These are phyloP conservation scores for Rosalia funebris DNA, from an alignment of 2,888 invertebrate genomes.

Conservation along the genomic window DNA sequence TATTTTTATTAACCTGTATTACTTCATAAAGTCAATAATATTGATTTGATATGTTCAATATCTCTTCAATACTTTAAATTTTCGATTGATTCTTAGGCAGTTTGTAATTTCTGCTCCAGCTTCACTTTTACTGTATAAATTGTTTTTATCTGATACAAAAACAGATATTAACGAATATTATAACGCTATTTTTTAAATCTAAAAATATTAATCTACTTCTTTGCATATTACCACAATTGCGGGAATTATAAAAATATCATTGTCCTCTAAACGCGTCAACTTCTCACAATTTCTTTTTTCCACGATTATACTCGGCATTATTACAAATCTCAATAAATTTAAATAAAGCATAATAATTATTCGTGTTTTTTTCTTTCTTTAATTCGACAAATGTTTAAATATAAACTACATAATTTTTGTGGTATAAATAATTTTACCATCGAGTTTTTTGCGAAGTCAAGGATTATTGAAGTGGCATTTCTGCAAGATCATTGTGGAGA, in stretches of 20 bases:
- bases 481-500: conserved; percentile 9
- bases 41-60: too few relatives aligned
- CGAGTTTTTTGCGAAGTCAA: background rate
- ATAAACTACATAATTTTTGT: conserved; percentile 11
- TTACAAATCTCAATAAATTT: background rate
- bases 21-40: too few relatives aligned
- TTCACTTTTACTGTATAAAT: too few relatives aligned
- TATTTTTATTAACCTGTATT: too few relatives aligned
- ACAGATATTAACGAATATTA: too few relatives aligned
- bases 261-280: background rate
- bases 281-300: background rate
- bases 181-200: background rate
- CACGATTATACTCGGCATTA: background rate
- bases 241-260: background rate
- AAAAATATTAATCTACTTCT: background rate
- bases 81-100: too few relatives aligned
- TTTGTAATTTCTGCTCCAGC: too few relatives aligned
- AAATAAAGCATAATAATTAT: conserved; percentile 3
- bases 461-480: conserved; percentile 1
- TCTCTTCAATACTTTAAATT: too few relatives aligned
- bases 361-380: background rate
- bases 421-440: conserved; percentile 1
- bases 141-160: too few relatives aligned
- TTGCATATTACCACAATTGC: background rate
- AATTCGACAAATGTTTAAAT: background rate